These are phyloP conservation scores for Leptopilina drosophilae DNA, from an alignment of 2,888 invertebrate species.

Conservation along the genomic window DNA sequence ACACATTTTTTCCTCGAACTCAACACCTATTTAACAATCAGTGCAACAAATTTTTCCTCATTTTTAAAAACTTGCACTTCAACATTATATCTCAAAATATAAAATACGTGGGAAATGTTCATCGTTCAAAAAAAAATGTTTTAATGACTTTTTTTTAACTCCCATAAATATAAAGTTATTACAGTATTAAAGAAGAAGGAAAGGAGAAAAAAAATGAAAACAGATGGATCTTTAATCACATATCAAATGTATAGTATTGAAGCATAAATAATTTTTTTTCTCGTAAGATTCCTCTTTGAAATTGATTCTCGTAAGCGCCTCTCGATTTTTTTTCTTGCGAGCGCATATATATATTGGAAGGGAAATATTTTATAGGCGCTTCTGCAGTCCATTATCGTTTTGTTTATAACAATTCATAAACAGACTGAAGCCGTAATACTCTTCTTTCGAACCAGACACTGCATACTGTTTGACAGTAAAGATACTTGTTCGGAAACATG, in stretches of 20 bases:
- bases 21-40: too few relatives aligned
- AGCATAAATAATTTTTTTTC: conserved; percentile 48
- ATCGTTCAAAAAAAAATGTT: too few relatives aligned
- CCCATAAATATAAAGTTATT: conserved; percentile 33
- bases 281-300: conserved; percentile 50
- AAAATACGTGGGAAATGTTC: too few relatives aligned
- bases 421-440: conserved; percentile 72
- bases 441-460: conserved; percentile 58
- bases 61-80: too few relatives aligned
- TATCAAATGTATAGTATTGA: conserved; percentile 16
- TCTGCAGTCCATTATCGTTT: conserved; percentile 76
- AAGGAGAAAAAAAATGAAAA: conserved; percentile 10
- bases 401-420: conserved; percentile 75
- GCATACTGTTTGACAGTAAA: conserved; percentile 55
- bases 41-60: too few relatives aligned
- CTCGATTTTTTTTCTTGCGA: conserved; percentile 28
- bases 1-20: too few relatives aligned
- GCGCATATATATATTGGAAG: conserved; percentile 41
- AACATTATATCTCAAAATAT: too few relatives aligned
- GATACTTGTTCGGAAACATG: conserved; percentile 55
- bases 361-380: conserved; percentile 70
- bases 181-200: not conserved
- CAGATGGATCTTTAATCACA: conserved; percentile 33
- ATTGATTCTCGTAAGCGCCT: conserved; percentile 39
- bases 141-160: not conserved